Conservation (phyloP, 2,113 vertebrate genomes). For the Sminthopsis crassicaudata region DNA sequence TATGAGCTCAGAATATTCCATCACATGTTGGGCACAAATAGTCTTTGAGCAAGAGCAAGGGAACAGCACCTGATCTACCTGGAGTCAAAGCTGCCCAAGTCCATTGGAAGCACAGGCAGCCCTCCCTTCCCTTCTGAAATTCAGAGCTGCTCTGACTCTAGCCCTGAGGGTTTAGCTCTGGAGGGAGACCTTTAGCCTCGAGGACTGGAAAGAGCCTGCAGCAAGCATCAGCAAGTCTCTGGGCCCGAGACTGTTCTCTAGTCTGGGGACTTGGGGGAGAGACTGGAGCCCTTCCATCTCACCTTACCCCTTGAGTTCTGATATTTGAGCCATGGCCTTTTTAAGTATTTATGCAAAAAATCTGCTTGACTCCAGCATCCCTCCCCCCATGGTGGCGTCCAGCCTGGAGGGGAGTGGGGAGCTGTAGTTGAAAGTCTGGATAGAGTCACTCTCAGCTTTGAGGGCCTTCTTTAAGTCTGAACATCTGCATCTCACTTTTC, state of each 20-base stretch:
- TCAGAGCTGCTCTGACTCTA: not conserved
- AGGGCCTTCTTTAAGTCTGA: not conserved
- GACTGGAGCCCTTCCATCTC: not conserved
- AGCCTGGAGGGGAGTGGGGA: constrained; percentile 33
- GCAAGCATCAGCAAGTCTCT: too few species aligned
- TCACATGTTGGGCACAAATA: too few species aligned
- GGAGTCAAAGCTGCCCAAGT: not conserved
- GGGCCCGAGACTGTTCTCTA: constrained; percentile 10
- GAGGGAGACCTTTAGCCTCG: not conserved
- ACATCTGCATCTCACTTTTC: too few species aligned
- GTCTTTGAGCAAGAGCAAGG: constrained; percentile 95
- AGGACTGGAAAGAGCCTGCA: not conserved
- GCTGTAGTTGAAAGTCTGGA: constrained; percentile 60
- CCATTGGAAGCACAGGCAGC: rapidly evolving
- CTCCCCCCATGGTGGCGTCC: constrained; percentile 25
- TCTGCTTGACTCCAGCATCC: constrained; percentile 70
- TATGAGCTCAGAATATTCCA: too few species aligned
- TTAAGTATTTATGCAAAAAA: constrained; percentile 71
- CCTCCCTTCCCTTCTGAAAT: not conserved
- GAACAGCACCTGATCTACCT: constrained; percentile 90
- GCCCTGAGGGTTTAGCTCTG: not conserved
- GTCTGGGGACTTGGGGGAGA: constrained; percentile 52
- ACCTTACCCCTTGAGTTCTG: constrained; percentile 57
- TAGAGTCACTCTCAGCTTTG: not conserved
- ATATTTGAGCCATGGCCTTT: constrained; percentile 74